Base-by-base conservation (phyloP, 2,888 invertebrate genomes). In the Calephelis perditalis region DNA sequence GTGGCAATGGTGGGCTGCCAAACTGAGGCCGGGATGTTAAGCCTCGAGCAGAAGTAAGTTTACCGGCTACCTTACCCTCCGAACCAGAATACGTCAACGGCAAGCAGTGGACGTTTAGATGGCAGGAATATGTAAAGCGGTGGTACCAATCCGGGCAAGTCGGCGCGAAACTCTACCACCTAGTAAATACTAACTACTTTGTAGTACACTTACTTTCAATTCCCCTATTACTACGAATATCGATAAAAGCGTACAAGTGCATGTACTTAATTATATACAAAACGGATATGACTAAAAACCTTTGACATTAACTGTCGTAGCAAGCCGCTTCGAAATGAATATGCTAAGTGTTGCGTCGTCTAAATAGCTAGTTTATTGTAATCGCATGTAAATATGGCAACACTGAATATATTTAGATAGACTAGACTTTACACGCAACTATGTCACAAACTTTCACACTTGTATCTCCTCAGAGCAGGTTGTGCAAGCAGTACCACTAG, bases 331-430 rank as follows among this genome's bases (percentile, higher is more conserved):
- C 12, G 15, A 15, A 47, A 47, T 47, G 47, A 47, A 47, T 49
- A 49, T 49, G 12, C 49, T 49, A 49, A 49, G 26, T 15, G 26
- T 49, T 49, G 49, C 6, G 7, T 49, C 49, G 49, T 49, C 49
- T 49, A 49, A 49, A 49, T 49, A 49, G 49, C 15, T 7, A 26
- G 49, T 49, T 49, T 49, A 49, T 49, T 49, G 49, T 49, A 49
- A 49, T 49, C 49, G 26, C 49, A 49, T 49, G 49, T 49, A 49
- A 49, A 49, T 49, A 49, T 26, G 26, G 49, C 49, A 26, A 49
- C 49, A 49, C 49, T 49, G 49, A 49, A 49, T 49, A 26, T 15
- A 49, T 49, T 49, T 49, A 26, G 15, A 12, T 49, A 49, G 15
- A 49, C 12, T 49, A 49, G 12, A 49, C 26, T 40, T 40, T 5